These are phyloP conservation scores for Tapirus terrestris DNA, from an alignment of 2,113 vertebrate species.

Conservation along the genomic window DNA sequence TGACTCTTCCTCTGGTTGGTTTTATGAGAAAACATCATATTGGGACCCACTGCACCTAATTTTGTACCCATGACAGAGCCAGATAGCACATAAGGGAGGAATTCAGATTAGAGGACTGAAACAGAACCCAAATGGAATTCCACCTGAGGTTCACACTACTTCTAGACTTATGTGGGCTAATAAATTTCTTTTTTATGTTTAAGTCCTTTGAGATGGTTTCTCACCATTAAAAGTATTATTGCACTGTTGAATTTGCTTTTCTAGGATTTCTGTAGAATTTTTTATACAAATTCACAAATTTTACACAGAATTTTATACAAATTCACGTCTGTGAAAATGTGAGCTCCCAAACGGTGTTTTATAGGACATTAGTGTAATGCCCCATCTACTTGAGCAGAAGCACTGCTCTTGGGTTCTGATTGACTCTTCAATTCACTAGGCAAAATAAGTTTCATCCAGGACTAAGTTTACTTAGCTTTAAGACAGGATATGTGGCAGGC, in stretches of 20 bases:
- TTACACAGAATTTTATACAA: too few relatives aligned
- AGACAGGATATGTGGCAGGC: background rate
- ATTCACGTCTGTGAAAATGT: background rate
- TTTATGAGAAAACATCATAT: background rate
- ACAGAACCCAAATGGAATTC: background rate
- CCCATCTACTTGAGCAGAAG: background rate
- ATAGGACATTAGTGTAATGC: background rate
- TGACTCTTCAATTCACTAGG: background rate
- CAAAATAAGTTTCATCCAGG: background rate
- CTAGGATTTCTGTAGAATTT: background rate
- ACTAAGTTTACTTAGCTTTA: background rate
- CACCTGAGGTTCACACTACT: background rate
- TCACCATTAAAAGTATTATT: background rate
- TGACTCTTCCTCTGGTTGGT: background rate
- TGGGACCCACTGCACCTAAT: background rate
- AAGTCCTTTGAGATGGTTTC: background rate
- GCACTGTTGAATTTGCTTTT: background rate
- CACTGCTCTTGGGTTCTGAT: background rate
- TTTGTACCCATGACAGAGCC: background rate
- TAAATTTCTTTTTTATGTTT: background rate
- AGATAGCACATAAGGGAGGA: background rate
- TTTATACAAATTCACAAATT: too few relatives aligned
- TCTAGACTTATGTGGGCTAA: background rate
- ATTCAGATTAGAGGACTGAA: background rate
- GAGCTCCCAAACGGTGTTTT: background rate